Base-by-base conservation (phyloP, 2,888 invertebrate species). In the Plagodis pulveraria region DNA sequence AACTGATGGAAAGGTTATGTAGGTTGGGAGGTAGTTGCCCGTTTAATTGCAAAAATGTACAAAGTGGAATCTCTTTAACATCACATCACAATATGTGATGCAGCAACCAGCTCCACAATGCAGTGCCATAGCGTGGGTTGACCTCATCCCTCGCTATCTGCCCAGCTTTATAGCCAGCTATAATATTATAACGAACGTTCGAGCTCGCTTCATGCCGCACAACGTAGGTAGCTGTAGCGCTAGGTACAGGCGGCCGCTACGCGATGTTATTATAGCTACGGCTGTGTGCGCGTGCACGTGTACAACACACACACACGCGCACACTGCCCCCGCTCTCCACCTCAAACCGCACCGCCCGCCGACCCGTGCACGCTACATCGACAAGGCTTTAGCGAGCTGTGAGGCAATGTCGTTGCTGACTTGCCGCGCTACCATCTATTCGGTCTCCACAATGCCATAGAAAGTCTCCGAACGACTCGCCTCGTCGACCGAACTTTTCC, bases 371-470 rank as follows among this genome's bases (percentile, higher is more conserved):
- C 76, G 80, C 74, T 77, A 81, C 79, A 77, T 50, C 84, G 87
- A 81, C 87, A 84, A 83, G 87, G 82, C 86, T 86, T 70, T 79
- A 81, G 81, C 85, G 83, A 77, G 79, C 81, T 84, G 85, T 91
- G 91, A 87, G 84, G 91, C 91, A 91, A 91, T 86, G 88, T 86
- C 89, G 86, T 81, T 10, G 36, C 9, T 86, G 87, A 87, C 84
- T 36, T 86, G 87, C 87, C 84, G 86, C 78, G 83, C 87, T 88
- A 87, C 85, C 89, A 86, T 86, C 89, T 87, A 89, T 86, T 90
- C 84, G 83, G 80, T 83, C 86, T 85, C 86, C 83, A 89, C 91
- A 92, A 91, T 92, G 91, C 90, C 91, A 90, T 91, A 91, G 91
- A 92, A 92, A 92, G 91, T 91, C 83, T 80, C 81, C 84, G 86